Base-by-base conservation (phyloP, 2,113 vertebrate species). In the Grus americana region DNA sequence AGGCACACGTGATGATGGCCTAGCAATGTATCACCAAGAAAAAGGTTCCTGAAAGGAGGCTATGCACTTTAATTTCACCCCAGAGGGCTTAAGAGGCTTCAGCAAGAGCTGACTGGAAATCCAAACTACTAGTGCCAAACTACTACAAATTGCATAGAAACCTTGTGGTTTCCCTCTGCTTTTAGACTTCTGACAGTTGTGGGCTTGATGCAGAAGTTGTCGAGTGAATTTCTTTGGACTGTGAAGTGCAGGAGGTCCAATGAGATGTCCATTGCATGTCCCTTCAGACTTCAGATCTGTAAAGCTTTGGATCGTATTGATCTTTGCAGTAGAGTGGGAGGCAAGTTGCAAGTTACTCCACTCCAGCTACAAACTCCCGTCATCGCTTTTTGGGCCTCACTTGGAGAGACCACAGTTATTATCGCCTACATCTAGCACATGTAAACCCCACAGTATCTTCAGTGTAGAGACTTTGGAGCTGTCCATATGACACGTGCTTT, bases 361-460 rank as follows among this genome's bases (percentile, higher is more conserved):
- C 4, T 16, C 27, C 62, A 71, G 42, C 55, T 95, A 52, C 55
- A 68, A 65, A 73, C 22, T 76, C 61, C 57, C 16, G 3, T 24
- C 49, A 3, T 7, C 38, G 9, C 26, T 18, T 71, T 75, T 12
- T 75, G 68, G n/a, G 10, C 70, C 22, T 72, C 0, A 0, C 52
- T 61, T 21, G 15, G 44, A 50, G 70, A 44, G 8, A 54, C 40
- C 4, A 2, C 54, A 20, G 66, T 82, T 47, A 3, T 82, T 47
- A 3, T 27, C 16, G 1, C 44, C 57, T 46, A 3, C 38, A 29
- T 30, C 47, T 54, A n/a, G 30, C 34, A 27, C 7, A 0, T 23
- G n/a, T 30, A 24, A 90, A 32, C 1, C 27, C 32, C 62, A 29
- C 62, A 13, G 26, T 32, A 24, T 67, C 85, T 54, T 55, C 61